These are phyloP conservation scores for Apodemia mormo DNA, from an alignment of 2,888 invertebrate genomes.

Conservation along the genomic window DNA sequence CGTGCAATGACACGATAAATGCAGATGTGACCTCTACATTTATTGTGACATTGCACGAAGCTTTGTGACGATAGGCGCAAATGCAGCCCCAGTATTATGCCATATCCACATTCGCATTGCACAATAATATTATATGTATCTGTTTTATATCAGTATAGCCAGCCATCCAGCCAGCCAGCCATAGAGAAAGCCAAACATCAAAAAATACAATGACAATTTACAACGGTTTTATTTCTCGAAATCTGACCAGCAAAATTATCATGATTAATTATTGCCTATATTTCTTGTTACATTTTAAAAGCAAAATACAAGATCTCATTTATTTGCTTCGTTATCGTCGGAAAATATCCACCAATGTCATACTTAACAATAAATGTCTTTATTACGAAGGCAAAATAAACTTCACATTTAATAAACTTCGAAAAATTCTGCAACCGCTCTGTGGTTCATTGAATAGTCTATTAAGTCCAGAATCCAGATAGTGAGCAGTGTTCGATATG, in stretches of 20 bases:
- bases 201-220: background rate
- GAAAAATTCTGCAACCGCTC: background rate
- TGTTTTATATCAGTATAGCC: too few species aligned
- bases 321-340: conserved; percentile 8
- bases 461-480: background rate
- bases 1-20: too few species aligned
- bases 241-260: conserved; percentile 11
- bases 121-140: too few species aligned
- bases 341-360: background rate
- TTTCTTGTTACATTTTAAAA: conserved; percentile 37
- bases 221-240: background rate
- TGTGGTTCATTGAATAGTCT: background rate
- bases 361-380: conserved; percentile 11
- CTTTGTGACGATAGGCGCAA: too few species aligned
- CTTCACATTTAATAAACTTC: background rate
- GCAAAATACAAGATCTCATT: background rate
- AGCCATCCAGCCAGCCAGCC: too few species aligned
- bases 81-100: too few species aligned
- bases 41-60: too few species aligned
- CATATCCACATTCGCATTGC: too few species aligned
- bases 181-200: background rate
- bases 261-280: conserved; percentile 36
- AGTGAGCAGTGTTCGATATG: background rate
- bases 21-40: too few species aligned
- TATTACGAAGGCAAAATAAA: background rate